Conservation (phyloP, 1,140 invertebrate genomes). For the Drosophila lacertosa region DNA sequence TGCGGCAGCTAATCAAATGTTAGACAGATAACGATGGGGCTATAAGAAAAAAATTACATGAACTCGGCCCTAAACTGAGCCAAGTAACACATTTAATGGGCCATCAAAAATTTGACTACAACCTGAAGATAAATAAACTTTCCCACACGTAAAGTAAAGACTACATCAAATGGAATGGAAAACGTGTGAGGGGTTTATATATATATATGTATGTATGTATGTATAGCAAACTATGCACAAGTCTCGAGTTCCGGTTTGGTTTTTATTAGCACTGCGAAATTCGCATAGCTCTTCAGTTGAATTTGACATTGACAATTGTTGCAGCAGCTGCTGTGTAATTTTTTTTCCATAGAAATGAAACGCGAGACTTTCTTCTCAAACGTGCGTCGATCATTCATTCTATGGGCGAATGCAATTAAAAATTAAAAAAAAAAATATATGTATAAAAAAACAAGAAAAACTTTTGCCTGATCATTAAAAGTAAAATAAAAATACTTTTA, state of each 20-base stretch:
- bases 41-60: constrained; percentile 1
- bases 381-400: constrained; percentile 24
- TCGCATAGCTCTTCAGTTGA: constrained; percentile 56
- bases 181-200: too few relatives aligned
- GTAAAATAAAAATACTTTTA: constrained; percentile 72
- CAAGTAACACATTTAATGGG: constrained; percentile 40
- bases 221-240: constrained; percentile 41
- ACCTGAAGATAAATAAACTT: constrained; percentile 33
- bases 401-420: constrained; percentile 17
- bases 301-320: constrained; percentile 57
- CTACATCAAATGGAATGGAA: constrained; percentile 23
- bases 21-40: neutral
- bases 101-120: constrained; percentile 34
- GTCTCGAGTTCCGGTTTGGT: constrained; percentile 59
- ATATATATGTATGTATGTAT: too few relatives aligned
- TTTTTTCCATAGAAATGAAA: constrained; percentile 70
- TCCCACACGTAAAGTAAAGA: constrained; percentile 48
- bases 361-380: constrained; percentile 67
- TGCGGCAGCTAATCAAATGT: constrained; percentile 18
- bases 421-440: constrained; percentile 20
- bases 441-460: constrained; percentile 40
- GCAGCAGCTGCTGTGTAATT: constrained; percentile 34
- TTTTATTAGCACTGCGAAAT: constrained; percentile 44
- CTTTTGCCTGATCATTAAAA: constrained; percentile 63
- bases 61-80: constrained; percentile 2